A percentile compares a stretch with the other conserved stretches of the same genome.
Conservation (phyloP, 2,797 vertebrate species). For the Megalops cyprinoides region DNA sequence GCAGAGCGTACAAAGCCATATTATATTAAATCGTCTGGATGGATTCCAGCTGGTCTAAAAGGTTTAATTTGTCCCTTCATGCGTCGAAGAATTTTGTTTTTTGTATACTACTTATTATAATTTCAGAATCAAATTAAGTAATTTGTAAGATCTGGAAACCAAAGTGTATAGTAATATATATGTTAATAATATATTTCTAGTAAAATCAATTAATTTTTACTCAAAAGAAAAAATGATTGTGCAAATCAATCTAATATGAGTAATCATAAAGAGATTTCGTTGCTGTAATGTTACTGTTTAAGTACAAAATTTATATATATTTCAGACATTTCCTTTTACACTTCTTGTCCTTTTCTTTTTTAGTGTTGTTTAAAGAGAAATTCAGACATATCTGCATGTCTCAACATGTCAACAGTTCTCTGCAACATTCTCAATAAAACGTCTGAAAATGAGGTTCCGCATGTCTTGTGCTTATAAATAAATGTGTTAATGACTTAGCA, state of each 20-base stretch:
- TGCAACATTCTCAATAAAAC: slow-evolving; percentile 32
- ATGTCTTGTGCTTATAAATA: slow-evolving; percentile 72
- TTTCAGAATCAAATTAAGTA: no score
- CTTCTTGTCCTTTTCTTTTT: not conserved
- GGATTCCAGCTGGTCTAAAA: not conserved
- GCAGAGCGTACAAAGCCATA: not conserved
- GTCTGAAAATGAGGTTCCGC: slow-evolving; percentile 73
- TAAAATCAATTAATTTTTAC: not conserved
- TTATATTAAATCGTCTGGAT: not conserved
- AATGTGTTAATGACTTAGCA: slow-evolving; percentile 74
- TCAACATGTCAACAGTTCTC: slow-evolving; percentile 62
- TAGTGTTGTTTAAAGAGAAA: not conserved
- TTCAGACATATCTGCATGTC: slow-evolving; percentile 50
- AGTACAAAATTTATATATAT: not conserved
- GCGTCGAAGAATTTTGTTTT: not conserved
- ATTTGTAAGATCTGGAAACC: no score
- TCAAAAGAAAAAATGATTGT: no score
- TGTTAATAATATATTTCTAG: not conserved
- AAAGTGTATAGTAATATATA: not conserved
- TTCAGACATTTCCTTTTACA: not conserved
- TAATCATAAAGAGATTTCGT: not conserved
- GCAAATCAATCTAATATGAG: not conserved
- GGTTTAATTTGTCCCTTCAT: not conserved
- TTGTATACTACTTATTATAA: no score
- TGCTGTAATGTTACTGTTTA: not conserved